Evolutionary conservation across 2,113 vertebrate species (phyloP), one percentile per base, ranked within the genome.

Genomic region (Notechis scutatus): DNA sequence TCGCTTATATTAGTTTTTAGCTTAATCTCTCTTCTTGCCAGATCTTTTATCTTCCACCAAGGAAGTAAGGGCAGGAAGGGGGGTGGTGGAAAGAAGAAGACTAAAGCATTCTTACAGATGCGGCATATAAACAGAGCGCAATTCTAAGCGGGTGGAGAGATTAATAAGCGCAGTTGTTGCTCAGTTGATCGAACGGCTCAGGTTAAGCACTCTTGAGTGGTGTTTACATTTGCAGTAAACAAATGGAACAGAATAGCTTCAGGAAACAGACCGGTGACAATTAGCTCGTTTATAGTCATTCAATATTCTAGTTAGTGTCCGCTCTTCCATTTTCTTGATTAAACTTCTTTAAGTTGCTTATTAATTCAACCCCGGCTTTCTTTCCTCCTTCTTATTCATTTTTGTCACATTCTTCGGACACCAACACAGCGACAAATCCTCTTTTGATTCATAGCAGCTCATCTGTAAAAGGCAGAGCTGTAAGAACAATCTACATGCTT

Each of bases 11-110:
- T 96, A 96, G 96, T 96, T 97, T 97, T 96, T 96, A 95, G 94
- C 97, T 97, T 97, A 97, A 97, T 97, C 96, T 97, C 96, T 97
- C 95, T 96, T 97, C 95, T 96, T 97, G 96, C 97, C 96, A 96
- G 95, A 97, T 96, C 97, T 97, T 97, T 97, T 97, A 96, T 97
- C 97, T 97, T 97, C 94, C 74, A 96, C 95, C 91, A 93, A 93
- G 94, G 96, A 94, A 96, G 92, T 81, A 56, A 91, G 92, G 93
- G n/a, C 5, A 1, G 29, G 14, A 96, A 3, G 24, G 24, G 47
- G 47, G 47, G 47, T 1, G 47, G 47, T 50, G 21, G 93, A 94
- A 96, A 97, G 95, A 61, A 26, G 24, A 29, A 95, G 96, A 97
- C 97, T 97, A 96, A 96, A 97, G 95, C 95, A 96, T 96, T 95